Base-by-base conservation (phyloP, 2,113 vertebrate species). In the Silurus glanis region DNA sequence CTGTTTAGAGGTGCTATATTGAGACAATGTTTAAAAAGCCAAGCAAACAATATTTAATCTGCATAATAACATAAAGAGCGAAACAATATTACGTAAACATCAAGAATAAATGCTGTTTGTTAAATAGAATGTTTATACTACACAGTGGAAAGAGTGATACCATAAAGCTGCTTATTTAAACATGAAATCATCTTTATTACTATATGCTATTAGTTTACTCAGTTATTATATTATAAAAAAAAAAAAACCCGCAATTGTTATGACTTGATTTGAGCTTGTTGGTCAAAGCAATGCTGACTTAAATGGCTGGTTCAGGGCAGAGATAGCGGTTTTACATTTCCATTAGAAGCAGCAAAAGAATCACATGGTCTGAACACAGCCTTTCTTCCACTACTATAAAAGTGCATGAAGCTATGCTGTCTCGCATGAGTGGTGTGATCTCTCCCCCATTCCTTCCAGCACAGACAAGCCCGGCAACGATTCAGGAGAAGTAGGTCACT, bases 401-500 rank as follows among this genome's bases (percentile, higher is more conserved):
- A 74, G 64, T 71, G 19, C 76, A 80, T 80, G 62, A 80, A 85
- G 53, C 75, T 66, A 25, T 53, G 28, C 84, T 85, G 79, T 82
- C 66, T 86, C 66, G 16, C 76, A 59, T 80, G 66, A 81, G 55
- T 9, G 45, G 79, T 86, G 45, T 83, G 72, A 37, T 72, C 56
- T 16, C 17, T 56, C 67, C 72, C 83, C 71, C 58, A 75, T 64
- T 37, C 78, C 78, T 83, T 79, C 74, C 53, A 64, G 61, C 82
- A 72, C 74, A 83, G 88, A 86, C 74, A 80, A 87, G 66, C 78
- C 56, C 82, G 45, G 86, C 83, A 83, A 87, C 28, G 55, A 85
- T 86, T 86, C 79, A 82, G 82, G 25, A 86, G 80, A 90, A 91
- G 61, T 89, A 85, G 86, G 89, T 91, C 86, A 89, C 80, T 86